Base-by-base conservation (phyloP, 2,888 invertebrate genomes). In the Entomobrya proxima region DNA sequence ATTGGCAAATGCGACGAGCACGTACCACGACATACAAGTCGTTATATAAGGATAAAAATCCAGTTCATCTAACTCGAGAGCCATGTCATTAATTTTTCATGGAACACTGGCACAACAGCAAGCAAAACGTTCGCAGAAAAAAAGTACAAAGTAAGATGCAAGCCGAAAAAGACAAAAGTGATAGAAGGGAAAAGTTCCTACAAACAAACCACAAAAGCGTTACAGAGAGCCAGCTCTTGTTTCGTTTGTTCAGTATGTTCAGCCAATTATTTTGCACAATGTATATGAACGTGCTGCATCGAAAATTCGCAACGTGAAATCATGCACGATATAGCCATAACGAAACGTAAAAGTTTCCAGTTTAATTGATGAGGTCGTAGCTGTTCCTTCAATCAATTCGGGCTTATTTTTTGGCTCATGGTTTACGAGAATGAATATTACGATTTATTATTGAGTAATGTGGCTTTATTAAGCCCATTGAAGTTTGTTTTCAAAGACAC, bases 341-440 rank as follows among this genome's bases (percentile, higher is more conserved):
- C 9, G 9, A 35, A 61, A 37, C 64, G 37, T 37, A 21, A 15
- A 18, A 18, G 7, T 7, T 15, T 35, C 37, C 18, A 64, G 35
- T 35, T 64, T 64, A 64, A 64, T 64, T 64, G 64, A 64, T 64
- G 11, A 64, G 37, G 64, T 64, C 37, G 64, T 9, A n/a, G 64
- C 21, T 64, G 64, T 15, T 64, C 37, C 37, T 64, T 37, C 64
- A 64, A 64, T 64, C 64, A 64, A 64, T 64, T 37, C 37, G 13
- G 35, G 21, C 9, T 37, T 37, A 32, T 61, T 32, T 61, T 32
- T 30, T 11, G 1, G n/a, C 2, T 27, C 30, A 2, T 52, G n/a
- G 21, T n/a, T 18, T 13, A 18, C 7, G 18, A 52, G 52, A n/a
- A 18, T n/a, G 18, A 18, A 40, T 40, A n/a, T n/a, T n/a, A n/a